phyloP scores from a whole-genome alignment of 2,797 vertebrate species.

The Octomys mimax region DNA sequence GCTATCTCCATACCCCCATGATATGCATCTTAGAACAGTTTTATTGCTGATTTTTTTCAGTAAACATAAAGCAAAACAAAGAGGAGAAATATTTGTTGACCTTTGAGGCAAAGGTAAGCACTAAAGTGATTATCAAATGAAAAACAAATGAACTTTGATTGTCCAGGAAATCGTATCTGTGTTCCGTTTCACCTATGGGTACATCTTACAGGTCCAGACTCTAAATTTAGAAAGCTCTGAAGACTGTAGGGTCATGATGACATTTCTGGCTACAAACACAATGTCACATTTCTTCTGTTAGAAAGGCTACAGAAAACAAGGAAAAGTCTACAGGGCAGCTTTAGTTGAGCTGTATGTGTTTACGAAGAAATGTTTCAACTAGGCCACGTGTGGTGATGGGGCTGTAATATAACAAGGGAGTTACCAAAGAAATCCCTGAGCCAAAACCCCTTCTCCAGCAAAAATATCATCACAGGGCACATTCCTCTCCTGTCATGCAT shows the following conservation, averaged over 20 bases:
- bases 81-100: constrained; percentile 46
- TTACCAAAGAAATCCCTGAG: constrained; percentile 64
- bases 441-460: constrained; percentile 65
- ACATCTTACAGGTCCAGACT: not conserved
- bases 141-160: constrained; percentile 52
- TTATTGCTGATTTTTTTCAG: constrained; percentile 44
- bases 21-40: not conserved
- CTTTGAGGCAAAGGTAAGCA: constrained; percentile 35
- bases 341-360: constrained; percentile 38
- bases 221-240: constrained; percentile 64
- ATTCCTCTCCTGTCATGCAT: constrained; percentile 72
- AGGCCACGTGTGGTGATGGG: not conserved
- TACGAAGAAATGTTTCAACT: constrained; percentile 52
- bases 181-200: constrained; percentile 11
- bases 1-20: too few relatives aligned
- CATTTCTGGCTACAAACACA: not conserved
- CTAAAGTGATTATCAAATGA: constrained; percentile 21
- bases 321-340: not conserved
- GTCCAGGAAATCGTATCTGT: constrained; percentile 42
- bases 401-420: constrained; percentile 37
- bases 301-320: constrained; percentile 30
- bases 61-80: constrained; percentile 54
- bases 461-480: constrained; percentile 67
- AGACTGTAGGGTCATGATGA: constrained; percentile 23
- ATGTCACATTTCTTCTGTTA: constrained; percentile 32